Conservation (phyloP, 1,140 invertebrate species). For the Hyphantria cunea region DNA sequence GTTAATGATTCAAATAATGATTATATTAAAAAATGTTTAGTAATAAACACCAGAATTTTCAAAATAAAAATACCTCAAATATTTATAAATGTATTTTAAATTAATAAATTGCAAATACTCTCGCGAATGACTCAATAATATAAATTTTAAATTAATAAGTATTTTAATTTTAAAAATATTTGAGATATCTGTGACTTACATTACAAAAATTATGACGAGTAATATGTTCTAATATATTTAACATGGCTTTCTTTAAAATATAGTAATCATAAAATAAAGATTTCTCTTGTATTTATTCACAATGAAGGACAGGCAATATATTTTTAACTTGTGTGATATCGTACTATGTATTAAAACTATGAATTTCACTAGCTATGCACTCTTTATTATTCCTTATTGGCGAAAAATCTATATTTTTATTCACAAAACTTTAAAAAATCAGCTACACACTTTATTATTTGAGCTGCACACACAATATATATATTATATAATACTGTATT, state of each 20-base stretch:
- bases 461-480: constrained; percentile 10
- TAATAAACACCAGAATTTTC: no score
- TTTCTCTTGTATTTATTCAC: constrained; percentile 12
- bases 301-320: constrained; percentile 4
- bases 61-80: no score
- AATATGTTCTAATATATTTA: constrained; percentile 20
- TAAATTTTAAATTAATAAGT: no score
- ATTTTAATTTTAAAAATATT: constrained; percentile 8
- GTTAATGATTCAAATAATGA: constrained; percentile 38
- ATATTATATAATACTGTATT: constrained; percentile 2
- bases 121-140: background rate
- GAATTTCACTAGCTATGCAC: constrained; percentile 24
- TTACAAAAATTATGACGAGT: constrained; percentile 26
- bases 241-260: constrained; percentile 23
- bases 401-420: background rate
- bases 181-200: constrained; percentile 19
- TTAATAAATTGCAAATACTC: constrained; percentile 44
- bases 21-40: no score
- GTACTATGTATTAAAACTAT: constrained; percentile 22
- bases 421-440: constrained; percentile 7
- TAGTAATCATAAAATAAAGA: constrained; percentile 24
- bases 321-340: constrained; percentile 8
- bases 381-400: constrained; percentile 9
- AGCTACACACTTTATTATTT: constrained; percentile 4
- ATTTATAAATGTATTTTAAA: no score